Base-by-base conservation (phyloP, 2,113 vertebrate genomes). In the Oreochromis tanganicae region DNA sequence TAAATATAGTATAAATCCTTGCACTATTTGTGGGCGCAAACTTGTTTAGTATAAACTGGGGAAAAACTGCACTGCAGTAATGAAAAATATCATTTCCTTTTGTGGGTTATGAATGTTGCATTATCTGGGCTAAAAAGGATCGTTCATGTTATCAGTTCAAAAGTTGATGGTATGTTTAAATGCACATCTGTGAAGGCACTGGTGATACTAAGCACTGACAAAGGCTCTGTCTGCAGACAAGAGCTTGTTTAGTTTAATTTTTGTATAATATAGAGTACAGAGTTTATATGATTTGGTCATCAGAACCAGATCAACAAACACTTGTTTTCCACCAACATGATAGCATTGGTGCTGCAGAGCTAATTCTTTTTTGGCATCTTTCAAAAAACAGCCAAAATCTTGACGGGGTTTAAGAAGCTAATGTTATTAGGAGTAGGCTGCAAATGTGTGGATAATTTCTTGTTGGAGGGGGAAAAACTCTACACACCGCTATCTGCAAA, bases 401-500 rank as follows among this genome's bases (percentile, higher is more conserved):
- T 50, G 14, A 38, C 4, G 9, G 38, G 9, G 8, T 54, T 54
- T 54, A 19, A 54, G 8, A n/a, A 54, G 8, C 19, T 10, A 55
- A 55, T 55, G 54, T 55, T 21, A 54, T n/a, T 21, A 55, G n/a
- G n/a, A 55, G n/a, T 21, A 11, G 9, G 6, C 24, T 48, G 41
- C 41, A 75, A 75, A 75, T 21, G 5, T 9, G 43, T 46, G 41
- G 5, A 75, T 75, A 17, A 75, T 75, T 11, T 75, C 66, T 43
- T 43, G 38, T 71, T 16, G 66, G 7, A 43, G n/a, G 12, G 11
- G 3, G 7, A 0, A 43, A 41, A 27, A 41, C 14, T 73, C 38
- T 73, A 38, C 21, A 46, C 38, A 71, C n/a, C 24, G 66, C 61
- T 66, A 29, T 73, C 41, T 48, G 9, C 21, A 75, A 75, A 48